Conservation (phyloP, 2,113 vertebrate genomes). For the Gallinago jamesoni region DNA sequence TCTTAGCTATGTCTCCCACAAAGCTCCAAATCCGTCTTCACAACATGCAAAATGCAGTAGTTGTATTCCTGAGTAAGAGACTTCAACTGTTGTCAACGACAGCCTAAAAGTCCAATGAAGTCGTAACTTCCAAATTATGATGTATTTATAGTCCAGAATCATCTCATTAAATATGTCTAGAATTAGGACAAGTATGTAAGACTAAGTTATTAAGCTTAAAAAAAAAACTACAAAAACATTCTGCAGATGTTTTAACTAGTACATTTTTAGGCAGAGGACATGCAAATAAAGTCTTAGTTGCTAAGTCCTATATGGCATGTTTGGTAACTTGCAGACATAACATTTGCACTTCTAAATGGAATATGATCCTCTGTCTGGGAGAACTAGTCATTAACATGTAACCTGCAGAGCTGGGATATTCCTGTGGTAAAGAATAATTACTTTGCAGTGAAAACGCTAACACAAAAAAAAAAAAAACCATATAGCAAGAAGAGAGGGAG, state of each 20-base stretch:
- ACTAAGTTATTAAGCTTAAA: neutral
- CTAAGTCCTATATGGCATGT: neutral
- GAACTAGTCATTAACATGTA: neutral
- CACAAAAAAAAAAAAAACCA: neutral
- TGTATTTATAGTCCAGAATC: neutral
- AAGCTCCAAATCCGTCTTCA: neutral
- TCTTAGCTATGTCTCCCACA: neutral
- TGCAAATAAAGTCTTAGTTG: neutral
- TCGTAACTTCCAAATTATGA: neutral
- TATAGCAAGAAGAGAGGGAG: neutral
- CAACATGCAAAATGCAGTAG: neutral
- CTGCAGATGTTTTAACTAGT: neutral
- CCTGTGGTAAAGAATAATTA: neutral
- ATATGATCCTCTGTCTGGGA: conserved; percentile 6
- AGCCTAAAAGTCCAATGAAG: neutral
- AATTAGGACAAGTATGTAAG: neutral
- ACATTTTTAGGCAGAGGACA: neutral
- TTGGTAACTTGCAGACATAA: conserved; percentile 2
- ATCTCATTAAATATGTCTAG: neutral
- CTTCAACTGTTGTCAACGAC: neutral
- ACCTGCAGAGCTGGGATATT: conserved; percentile 13
- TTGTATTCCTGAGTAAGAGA: neutral
- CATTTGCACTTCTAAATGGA: conserved; percentile 5
- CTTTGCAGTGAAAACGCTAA: neutral
- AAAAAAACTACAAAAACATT: neutral